These are phyloP conservation scores for Fissipunctia ypsillon DNA, from an alignment of 2,888 invertebrate genomes.

Conservation along the genomic window DNA sequence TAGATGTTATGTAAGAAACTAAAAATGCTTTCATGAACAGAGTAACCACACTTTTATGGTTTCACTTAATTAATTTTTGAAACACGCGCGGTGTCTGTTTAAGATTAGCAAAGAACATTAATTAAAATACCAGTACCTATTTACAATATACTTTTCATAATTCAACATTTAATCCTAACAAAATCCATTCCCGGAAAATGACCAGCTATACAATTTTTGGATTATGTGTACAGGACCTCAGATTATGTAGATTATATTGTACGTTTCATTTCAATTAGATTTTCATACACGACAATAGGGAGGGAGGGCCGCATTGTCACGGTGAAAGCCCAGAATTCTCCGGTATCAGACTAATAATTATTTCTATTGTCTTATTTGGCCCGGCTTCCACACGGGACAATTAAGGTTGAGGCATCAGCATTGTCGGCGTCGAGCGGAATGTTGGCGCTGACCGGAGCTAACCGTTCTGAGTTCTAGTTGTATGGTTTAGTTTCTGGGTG, in stretches of 20 bases:
- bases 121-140: conserved; percentile 15
- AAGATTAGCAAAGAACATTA: conserved; percentile 22
- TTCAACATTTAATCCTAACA: conserved; percentile 2
- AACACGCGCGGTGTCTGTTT: conserved; percentile 15
- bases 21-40: neutral
- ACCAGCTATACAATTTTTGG: conserved; percentile 35
- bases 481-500: conserved; percentile 9
- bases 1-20: neutral
- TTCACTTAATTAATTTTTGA: conserved; percentile 23
- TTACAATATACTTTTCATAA: conserved; percentile 14
- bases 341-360: conserved; percentile 79
- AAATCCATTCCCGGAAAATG: conserved; percentile 29
- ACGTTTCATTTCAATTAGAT: conserved; percentile 77
- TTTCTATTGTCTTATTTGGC: conserved; percentile 82
- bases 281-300: conserved; percentile 75
- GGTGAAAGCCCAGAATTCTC: conserved; percentile 70
- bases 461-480: conserved; percentile 17
- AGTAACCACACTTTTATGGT: neutral
- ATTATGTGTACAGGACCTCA: conserved; percentile 51
- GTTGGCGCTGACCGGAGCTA: conserved; percentile 46
- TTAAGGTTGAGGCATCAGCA: conserved; percentile 62
- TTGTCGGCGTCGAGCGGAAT: conserved; percentile 55
- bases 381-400: conserved; percentile 61
- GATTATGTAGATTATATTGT: conserved; percentile 71
- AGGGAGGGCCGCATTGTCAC: conserved; percentile 74